phyloP scores from a whole-genome alignment of 1,140 invertebrate genomes.

The Polypedilum vanderplanki region DNA sequence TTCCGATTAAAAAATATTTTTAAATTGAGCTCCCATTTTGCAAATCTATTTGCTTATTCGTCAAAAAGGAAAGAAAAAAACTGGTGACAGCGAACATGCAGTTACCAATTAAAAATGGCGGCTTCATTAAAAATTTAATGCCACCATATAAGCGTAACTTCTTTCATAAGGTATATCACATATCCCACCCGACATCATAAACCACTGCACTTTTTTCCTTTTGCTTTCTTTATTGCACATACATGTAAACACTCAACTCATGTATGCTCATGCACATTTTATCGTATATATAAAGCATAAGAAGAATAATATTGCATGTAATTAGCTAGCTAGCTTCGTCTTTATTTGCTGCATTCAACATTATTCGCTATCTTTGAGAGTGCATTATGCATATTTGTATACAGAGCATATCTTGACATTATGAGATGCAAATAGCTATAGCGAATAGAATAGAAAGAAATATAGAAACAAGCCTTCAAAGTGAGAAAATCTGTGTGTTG shows the following conservation, averaged over 20 bases:
- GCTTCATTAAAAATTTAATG: constrained; percentile 7
- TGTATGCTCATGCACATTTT: background rate
- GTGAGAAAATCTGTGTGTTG: constrained; percentile 28
- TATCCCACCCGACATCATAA: constrained; percentile 20
- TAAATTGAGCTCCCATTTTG: too few relatives aligned
- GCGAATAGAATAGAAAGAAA: constrained; percentile 7
- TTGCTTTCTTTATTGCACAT: background rate
- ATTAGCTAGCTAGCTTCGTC: constrained; percentile 21
- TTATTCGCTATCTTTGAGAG: background rate
- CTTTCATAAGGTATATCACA: constrained; percentile 21
- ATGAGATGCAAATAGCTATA: constrained; percentile 7
- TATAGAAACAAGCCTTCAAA: constrained; percentile 2
- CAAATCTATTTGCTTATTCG: constrained; percentile 9
- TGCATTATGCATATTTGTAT: background rate
- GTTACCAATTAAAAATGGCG: constrained; percentile 7
- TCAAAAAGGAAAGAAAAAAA: background rate
- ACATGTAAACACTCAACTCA: background rate
- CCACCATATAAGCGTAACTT: background rate
- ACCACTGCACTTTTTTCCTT: background rate
- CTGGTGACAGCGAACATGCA: constrained; percentile 9
- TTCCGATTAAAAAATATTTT: too few relatives aligned
- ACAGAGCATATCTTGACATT: background rate
- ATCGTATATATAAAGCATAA: background rate
- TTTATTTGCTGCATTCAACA: background rate
- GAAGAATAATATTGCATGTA: constrained; percentile 25